Base-by-base conservation (phyloP, 1,140 invertebrate species). In the Teleogryllus occipitalis region DNA sequence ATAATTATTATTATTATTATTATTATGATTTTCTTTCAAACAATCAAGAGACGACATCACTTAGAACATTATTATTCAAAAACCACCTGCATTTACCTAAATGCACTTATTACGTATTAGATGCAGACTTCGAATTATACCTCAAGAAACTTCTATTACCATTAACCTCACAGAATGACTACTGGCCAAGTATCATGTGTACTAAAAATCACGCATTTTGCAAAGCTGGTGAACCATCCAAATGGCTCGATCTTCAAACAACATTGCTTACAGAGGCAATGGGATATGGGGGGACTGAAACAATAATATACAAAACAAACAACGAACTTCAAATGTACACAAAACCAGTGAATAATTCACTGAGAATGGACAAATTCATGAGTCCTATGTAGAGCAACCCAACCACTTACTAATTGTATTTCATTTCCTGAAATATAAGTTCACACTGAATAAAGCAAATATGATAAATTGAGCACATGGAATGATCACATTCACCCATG, bases 221-320 rank as follows among this genome's bases (percentile, higher is more conserved):
- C 54, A 39, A 39, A 39, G 27, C 27, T 18, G 18, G 54, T 65
- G 18, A 65, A 65, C 54, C 54, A 65, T 65, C 54, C 54, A 65
- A 65, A 10, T 14, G 54, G 54, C 18, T 14, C 10, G 54, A 65
- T 65, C 54, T 65, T 18, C 54, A 65, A 65, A 65, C 18, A 65
- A 65, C 27, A 39, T 39, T 39, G 27, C 27, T 65, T 10, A 65
- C 54, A 14, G 54, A 65, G 54, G 54, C 54, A 65, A 65, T 65
- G 18, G 54, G 54, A 65, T 14, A 65, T 65, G 18, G 27, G 27
- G n/a, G 27, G 54, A 65, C 54, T 65, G 54, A 65, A 65, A 65
- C 54, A 65, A 65, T 65, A 65, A 65, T 65, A 65, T 65, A 65
- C 54, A 65, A 65, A 65, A 65, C 54, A 65, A 65, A 65, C 54